Evolutionary conservation across 2,113 vertebrate genomes (phyloP), one percentile per base, ranked within the genome.

Genomic region (Acrocephalus kingi): DNA sequence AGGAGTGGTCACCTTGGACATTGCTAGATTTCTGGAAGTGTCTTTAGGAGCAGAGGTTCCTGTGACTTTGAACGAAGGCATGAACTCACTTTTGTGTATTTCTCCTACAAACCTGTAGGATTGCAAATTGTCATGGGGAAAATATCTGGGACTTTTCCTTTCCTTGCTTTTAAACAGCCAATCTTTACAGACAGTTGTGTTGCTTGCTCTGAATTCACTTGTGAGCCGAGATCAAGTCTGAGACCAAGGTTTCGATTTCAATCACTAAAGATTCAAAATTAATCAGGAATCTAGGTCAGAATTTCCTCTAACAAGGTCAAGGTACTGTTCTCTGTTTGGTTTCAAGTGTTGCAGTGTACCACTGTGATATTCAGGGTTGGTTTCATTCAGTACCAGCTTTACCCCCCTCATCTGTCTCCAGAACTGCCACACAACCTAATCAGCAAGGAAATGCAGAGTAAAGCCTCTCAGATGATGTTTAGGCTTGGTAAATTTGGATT

Each of bases 1-100:
- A 84, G 82, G 33, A 85, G 33, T 51, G 59, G 64, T 93, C 64
- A 93, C 81, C 78, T 97, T 95, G 87, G 87, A 91, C 62, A 66
- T 2, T 73, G 75, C 6, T 75, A 33, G 28, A 62, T 79, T 87
- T 79, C 62, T 89, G 41, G 13, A 82, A 76, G 12, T 0, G 4
- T n/a, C 37, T 74, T 15, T 46, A 62, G 73, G 49, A 78, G 25
- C 88, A 90, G 27, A 73, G 13, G 5, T 85, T 10, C 58, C 45
- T 66, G 13, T 90, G 94, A 89, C 89, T 85, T 95, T 91, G 71
- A 56, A 69, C 0, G 0, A 87, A 87, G 9, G 6, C 15, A 67
- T 46, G 31, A 87, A 63, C 27, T 15, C 62, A 61, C 20, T 75
- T 84, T 45, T 43, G 23, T 58, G n/a, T 54, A 48, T 15, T 94